Conservation (phyloP, 2,888 invertebrate species). For the Eudasyphora cyanicolor region DNA sequence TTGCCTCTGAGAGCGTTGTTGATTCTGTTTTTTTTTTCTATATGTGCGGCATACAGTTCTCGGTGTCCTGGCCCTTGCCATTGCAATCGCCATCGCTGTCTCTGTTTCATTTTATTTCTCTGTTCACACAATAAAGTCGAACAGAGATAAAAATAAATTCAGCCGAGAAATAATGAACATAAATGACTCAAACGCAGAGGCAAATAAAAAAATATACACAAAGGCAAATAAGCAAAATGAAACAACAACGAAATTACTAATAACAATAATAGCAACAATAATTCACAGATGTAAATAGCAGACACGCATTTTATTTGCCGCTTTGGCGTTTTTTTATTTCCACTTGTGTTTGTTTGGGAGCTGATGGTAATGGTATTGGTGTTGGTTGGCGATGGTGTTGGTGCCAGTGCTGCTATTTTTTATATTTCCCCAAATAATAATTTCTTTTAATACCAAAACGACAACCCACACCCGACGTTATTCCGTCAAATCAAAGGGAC, state of each 20-base stretch:
- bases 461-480: too few species aligned
- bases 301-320: conserved; percentile 17
- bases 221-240: not conserved
- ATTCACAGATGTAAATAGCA: conserved; percentile 23
- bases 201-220: conserved; percentile 1
- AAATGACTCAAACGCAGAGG: not conserved
- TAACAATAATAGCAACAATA: conserved; percentile 29
- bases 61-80: too few species aligned
- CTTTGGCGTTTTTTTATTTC: not conserved
- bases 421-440: conserved; percentile 3
- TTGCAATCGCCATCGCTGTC: too few species aligned
- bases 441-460: not conserved
- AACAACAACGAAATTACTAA: not conserved
- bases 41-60: too few species aligned
- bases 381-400: not conserved
- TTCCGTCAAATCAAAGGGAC: conserved; percentile 2
- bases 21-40: not conserved
- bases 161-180: not conserved
- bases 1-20: not conserved
- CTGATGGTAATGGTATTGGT: too few species aligned
- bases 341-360: not conserved
- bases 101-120: not conserved
- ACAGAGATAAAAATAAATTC: conserved; percentile 8
- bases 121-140: conserved; percentile 12
- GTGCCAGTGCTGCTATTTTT: not conserved